Base-by-base conservation (phyloP, 1,140 invertebrate species). In the Apis florea region DNA sequence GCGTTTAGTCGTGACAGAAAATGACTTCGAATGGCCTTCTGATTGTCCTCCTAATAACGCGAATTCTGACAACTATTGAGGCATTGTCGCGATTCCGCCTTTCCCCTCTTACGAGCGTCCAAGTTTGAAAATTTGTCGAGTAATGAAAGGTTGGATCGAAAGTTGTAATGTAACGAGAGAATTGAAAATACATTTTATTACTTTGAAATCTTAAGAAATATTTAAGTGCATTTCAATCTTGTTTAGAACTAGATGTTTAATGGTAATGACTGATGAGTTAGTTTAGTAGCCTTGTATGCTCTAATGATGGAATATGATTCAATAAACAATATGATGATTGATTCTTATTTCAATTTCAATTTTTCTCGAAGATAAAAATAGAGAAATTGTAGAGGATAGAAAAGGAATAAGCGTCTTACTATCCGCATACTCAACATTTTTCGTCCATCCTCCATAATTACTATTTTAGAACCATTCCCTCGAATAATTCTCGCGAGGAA, bases 1-100 rank as follows among this genome's bases (percentile, higher is more conserved):
- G 49, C 63, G 58, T 40, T n/a, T 54, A 61, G 69, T 49, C 31
- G 31, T 21, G 54, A 49, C 73, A 58, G 75, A 74, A 80, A 86
- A 87, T 86, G 70, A 77, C 69, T 84, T 80, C 85, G 31, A 40
- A 40, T 40, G 31, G 31, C 31, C 76, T 83, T 84, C 69, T 86
- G 85, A 87, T 75, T 26, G 53, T 26, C 49, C 26, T 83, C 80
- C 68, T 72, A 63, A 83, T 61, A 59, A 83, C 49, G 58, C 68
- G 47, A 83, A 54, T 77, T 75, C n/a, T 59, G 63, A 49, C 10
- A 72, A n/a, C n/a, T n/a, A 61, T 51, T 15, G 56, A 6, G 51
- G 56, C 58, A 13, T 26, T 75, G 54, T 68, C 54, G 15, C 31
- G 71, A 67, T 73, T 47, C 11, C 51, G 24, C 31, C 49, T 12